Conservation (phyloP, 2,113 vertebrate species). For the Neotoma lepida region DNA sequence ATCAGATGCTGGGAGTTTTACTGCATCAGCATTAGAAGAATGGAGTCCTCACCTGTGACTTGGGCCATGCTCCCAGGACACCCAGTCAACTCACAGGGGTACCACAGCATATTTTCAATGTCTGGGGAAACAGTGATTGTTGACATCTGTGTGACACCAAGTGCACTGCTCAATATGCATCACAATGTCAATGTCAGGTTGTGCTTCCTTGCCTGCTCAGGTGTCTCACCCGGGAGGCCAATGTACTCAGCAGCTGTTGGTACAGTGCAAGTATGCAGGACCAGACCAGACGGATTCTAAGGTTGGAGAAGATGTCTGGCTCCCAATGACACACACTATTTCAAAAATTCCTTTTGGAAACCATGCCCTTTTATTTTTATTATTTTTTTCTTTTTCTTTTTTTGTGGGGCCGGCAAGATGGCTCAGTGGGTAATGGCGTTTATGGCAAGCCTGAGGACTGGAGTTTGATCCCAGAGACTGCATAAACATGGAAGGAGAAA, state of each 20-base stretch:
- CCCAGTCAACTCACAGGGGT: neutral
- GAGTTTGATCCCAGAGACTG: neutral
- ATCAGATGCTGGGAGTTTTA: slow-evolving; percentile 3
- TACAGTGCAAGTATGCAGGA: neutral
- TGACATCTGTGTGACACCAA: neutral
- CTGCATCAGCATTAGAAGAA: neutral
- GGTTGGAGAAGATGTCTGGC: neutral
- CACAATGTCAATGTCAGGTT: neutral
- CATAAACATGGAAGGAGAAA: neutral
- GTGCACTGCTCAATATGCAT: neutral
- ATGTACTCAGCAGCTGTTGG: neutral
- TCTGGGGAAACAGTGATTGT: neutral
- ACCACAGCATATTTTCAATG: neutral
- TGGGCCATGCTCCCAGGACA: neutral
- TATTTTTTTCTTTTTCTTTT: too few relatives aligned
- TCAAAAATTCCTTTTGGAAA: neutral
- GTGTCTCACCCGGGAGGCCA: neutral
- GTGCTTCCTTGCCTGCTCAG: neutral
- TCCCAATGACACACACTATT: neutral
- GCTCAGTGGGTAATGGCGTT: neutral
- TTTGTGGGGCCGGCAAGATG: neutral
- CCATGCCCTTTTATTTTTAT: neutral
- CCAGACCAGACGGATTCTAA: neutral
- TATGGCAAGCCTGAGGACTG: neutral
- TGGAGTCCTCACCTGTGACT: neutral